A percentile compares a stretch with the other conserved stretches of the same genome.
These are phyloP conservation scores for Metellina segmentata DNA, from an alignment of 2,888 invertebrate genomes.

Conservation along the genomic window DNA sequence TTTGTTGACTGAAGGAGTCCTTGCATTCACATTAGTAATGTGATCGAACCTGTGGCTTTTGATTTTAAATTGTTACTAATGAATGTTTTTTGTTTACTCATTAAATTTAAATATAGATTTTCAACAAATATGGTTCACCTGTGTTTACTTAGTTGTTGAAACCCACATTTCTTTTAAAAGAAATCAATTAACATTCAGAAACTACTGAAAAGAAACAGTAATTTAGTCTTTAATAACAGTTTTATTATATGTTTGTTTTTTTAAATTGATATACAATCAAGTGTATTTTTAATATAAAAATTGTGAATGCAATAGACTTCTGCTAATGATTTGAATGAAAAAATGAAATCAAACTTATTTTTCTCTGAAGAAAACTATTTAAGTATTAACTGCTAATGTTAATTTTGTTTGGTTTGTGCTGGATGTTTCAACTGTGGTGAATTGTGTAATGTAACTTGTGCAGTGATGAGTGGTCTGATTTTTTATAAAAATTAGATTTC, in stretches of 20 bases:
- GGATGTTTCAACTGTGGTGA: background rate
- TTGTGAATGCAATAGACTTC: conserved; percentile 33
- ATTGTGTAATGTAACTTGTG: background rate
- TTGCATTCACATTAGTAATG: conserved; percentile 21
- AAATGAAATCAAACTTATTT: background rate
- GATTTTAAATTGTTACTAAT: background rate
- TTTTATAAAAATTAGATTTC: too few relatives aligned
- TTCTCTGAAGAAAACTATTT: background rate
- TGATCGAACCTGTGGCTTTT: background rate
- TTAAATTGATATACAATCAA: too few relatives aligned
- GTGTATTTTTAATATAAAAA: background rate
- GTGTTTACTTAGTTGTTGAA: background rate
- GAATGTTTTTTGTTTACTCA: too few relatives aligned
- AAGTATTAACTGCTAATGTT: background rate
- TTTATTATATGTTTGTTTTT: too few relatives aligned
- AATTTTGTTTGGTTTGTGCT: background rate
- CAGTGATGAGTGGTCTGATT: too few relatives aligned
- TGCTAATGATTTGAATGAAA: background rate
- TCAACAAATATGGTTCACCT: background rate
- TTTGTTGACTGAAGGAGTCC: conserved; percentile 33
- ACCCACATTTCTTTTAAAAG: background rate
- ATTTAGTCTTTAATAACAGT: too few relatives aligned
- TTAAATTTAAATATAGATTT: background rate
- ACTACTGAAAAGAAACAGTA: too few relatives aligned
- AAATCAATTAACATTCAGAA: background rate